A percentile compares a stretch with the other conserved stretches of the same genome.
Conservation (phyloP, 1,140 invertebrate genomes). For the Mesaphorura yosii region DNA sequence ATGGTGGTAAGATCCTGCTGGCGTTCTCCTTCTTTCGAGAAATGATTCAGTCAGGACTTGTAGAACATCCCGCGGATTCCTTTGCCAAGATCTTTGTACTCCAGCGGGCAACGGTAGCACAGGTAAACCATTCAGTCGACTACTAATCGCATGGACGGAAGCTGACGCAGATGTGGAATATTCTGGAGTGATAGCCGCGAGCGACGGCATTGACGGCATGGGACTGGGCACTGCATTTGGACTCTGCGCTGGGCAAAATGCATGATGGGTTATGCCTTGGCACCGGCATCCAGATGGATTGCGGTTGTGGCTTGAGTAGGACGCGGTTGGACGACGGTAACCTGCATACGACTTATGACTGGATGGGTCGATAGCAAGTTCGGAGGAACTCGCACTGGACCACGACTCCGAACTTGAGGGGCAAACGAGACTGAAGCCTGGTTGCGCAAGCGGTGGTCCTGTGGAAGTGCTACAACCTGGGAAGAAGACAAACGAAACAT, state of each 20-base stretch:
- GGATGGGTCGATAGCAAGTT: slow-evolving; percentile 26
- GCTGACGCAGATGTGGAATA: slow-evolving; percentile 10
- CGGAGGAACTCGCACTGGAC: slow-evolving; percentile 27
- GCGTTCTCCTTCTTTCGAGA: slow-evolving; percentile 18
- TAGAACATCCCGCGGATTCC: slow-evolving; percentile 27
- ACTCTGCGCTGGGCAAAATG: too few species aligned
- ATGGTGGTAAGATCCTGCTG: slow-evolving; percentile 14
- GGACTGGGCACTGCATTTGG: slow-evolving; percentile 20
- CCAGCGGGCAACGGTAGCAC: neutral
- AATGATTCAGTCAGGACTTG: slow-evolving; percentile 29
- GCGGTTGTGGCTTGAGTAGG: neutral
- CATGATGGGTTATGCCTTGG: slow-evolving; percentile 3
- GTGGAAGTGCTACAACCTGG: slow-evolving; percentile 1
- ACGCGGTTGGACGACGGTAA: neutral
- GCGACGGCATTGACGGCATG: slow-evolving; percentile 25
- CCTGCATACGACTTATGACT: slow-evolving; percentile 26
- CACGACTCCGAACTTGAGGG: slow-evolving; percentile 31
- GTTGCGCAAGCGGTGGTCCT: neutral
- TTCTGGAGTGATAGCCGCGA: slow-evolving; percentile 25
- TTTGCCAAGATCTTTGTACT: slow-evolving; percentile 24
- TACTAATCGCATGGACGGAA: slow-evolving; percentile 6
- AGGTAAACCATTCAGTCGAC: slow-evolving; percentile 2
- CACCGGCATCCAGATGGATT: neutral
- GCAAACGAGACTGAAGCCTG: too few species aligned
- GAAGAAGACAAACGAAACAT: neutral